A percentile compares a stretch with the other conserved stretches of the same genome.
Evolutionary conservation across 2,888 invertebrate species (phyloP).

Genomic region (Drosophila kanekoi): DNA sequence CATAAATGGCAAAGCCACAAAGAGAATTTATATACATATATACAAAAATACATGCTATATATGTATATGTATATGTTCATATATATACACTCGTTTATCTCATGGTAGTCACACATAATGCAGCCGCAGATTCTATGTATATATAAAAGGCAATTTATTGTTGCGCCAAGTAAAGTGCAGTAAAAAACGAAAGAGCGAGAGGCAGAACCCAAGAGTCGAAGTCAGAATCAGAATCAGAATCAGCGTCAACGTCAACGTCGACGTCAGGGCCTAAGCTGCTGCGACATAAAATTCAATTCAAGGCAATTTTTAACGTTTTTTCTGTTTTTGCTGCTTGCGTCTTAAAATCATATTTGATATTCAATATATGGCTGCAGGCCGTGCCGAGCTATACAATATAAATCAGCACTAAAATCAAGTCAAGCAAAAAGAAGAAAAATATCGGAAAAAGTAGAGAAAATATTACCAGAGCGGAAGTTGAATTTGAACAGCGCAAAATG

Average conservation of each 20-base stretch:
- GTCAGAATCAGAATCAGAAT: constrained; percentile 13
- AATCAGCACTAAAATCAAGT: constrained; percentile 64
- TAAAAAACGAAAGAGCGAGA: constrained; percentile 34
- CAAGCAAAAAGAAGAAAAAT: constrained; percentile 6
- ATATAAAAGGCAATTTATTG: constrained; percentile 67
- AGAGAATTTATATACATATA: constrained; percentile 35
- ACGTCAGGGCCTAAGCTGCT: constrained; percentile 37
- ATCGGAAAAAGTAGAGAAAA: not conserved
- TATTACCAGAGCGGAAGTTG: constrained; percentile 57
- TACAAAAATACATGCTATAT: constrained; percentile 6
- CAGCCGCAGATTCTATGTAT: constrained; percentile 64
- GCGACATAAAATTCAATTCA: constrained; percentile 74
- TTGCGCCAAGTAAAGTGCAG: constrained; percentile 59
- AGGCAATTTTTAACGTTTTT: constrained; percentile 50
- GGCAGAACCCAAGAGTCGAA: constrained; percentile 5
- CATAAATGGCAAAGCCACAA: constrained; percentile 71
- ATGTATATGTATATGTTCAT: constrained; percentile 15
- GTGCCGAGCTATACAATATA: constrained; percentile 46
- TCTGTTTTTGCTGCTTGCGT: constrained; percentile 11
- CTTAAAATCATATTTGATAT: constrained; percentile 72
- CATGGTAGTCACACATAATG: constrained; percentile 58
- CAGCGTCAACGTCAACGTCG: not conserved
- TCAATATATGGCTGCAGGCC: constrained; percentile 51
- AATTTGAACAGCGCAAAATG: constrained; percentile 48
- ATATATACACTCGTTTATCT: constrained; percentile 21